These are phyloP conservation scores for Sycophila sp. DNA, from an alignment of 1,140 invertebrate genomes.

Conservation along the genomic window DNA sequence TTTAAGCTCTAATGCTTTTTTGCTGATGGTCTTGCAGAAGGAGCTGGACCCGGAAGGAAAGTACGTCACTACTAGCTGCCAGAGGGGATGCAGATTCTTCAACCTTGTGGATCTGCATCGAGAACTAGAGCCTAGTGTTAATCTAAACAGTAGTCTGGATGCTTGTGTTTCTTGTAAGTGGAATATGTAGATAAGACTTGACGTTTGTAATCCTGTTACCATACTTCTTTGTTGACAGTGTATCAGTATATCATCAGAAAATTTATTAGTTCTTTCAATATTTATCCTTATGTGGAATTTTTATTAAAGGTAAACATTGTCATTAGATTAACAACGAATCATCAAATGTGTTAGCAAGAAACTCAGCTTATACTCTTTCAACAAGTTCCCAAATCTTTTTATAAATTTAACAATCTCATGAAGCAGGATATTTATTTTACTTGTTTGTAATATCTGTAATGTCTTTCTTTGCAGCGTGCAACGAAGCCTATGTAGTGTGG, in stretches of 20 bases:
- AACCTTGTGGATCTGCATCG: conserved; percentile 56
- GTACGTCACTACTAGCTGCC: conserved; percentile 57
- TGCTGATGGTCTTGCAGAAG: conserved; percentile 42
- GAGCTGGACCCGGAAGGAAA: conserved; percentile 37
- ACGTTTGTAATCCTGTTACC: too few species aligned
- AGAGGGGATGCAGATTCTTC: conserved; percentile 62
- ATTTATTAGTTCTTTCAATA: not conserved
- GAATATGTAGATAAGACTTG: too few species aligned
- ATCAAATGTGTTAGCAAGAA: too few species aligned
- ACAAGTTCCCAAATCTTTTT: conserved; percentile 3
- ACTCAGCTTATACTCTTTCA: too few species aligned
- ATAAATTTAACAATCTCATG: too few species aligned
- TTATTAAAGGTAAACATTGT: too few species aligned
- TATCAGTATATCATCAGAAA: not conserved
- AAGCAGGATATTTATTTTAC: conserved; percentile 39
- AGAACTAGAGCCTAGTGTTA: conserved; percentile 41
- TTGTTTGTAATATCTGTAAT: too few species aligned
- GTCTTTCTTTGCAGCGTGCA: too few species aligned
- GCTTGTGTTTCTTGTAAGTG: conserved; percentile 58
- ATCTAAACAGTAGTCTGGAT: conserved; percentile 55
- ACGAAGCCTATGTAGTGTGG: conserved; percentile 56
- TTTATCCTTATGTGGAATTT: not conserved
- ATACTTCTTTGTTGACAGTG: not conserved
- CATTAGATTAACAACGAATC: too few species aligned
- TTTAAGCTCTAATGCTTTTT: conserved; percentile 2